These are phyloP conservation scores for Pristionchus japonicus DNA, from an alignment of 2,888 invertebrate genomes.

Conservation along the genomic window DNA sequence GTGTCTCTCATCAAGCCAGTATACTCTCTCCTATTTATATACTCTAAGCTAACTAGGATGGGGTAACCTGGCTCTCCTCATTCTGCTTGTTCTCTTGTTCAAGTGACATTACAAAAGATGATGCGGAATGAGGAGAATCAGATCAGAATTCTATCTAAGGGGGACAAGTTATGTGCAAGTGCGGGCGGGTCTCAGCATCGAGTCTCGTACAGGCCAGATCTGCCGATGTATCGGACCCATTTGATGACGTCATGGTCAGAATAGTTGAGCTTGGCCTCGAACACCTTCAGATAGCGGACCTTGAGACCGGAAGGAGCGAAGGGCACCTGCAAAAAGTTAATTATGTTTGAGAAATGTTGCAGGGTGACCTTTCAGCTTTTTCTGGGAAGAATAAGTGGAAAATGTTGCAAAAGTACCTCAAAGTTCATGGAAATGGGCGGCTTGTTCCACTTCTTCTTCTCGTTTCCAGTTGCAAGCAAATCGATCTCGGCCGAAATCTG, in stretches of 20 bases:
- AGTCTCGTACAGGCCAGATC: slow-evolving; percentile 98
- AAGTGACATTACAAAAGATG: no score
- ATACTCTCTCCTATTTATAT: neutral
- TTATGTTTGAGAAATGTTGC: neutral
- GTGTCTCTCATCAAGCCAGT: neutral
- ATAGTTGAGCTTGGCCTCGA: slow-evolving; percentile 99
- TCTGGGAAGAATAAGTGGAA: neutral
- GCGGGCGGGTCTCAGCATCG: slow-evolving; percentile 83
- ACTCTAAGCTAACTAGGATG: neutral
- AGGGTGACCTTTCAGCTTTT: neutral
- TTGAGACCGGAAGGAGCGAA: slow-evolving; percentile 99
- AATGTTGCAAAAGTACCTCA: slow-evolving; percentile 80
- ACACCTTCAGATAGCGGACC: slow-evolving; percentile 98
- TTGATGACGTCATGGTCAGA: slow-evolving; percentile 99
- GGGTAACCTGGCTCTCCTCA: no score
- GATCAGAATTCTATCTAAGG: neutral
- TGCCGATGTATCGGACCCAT: slow-evolving; percentile 99
- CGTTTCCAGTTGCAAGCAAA: slow-evolving; percentile 93
- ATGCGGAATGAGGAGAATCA: neutral
- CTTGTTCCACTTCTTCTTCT: slow-evolving; percentile 96
- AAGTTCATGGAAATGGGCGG: slow-evolving; percentile 99
- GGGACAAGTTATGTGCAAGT: neutral
- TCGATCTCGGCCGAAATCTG: slow-evolving; percentile 99
- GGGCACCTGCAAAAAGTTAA: slow-evolving; percentile 83
- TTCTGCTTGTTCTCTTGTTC: no score